Percentiles rank a stretch among this genome's conserved stretches.
Evolutionary conservation across 1,140 invertebrate species (phyloP).

Genomic region (Maniola jurtina): DNA sequence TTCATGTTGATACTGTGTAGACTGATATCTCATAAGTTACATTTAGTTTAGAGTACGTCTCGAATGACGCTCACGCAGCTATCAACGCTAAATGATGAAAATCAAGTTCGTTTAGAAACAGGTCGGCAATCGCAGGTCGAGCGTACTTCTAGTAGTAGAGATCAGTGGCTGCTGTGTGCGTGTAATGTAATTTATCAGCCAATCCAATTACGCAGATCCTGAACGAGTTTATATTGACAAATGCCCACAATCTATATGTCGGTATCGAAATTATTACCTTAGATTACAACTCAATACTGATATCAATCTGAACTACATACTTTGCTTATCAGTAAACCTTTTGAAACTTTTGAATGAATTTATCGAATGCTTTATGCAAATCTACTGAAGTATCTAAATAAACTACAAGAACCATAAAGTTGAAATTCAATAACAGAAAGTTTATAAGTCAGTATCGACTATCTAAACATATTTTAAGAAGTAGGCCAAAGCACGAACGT

Average conservation of each 20-base stretch:
- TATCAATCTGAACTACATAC: not conserved
- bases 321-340: no score
- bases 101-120: no score
- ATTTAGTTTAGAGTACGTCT: no score
- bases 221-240: conserved; percentile 10
- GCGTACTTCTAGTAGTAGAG: no score
- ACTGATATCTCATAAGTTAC: no score
- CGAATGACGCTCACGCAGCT: no score
- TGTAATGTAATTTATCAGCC: conserved; percentile 1
- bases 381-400: not conserved
- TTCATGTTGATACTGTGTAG: no score
- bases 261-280: conserved; percentile 1
- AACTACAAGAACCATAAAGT: no score
- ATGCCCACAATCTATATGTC: not conserved
- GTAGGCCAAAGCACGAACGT: not conserved
- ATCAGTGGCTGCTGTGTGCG: not conserved
- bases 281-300: not conserved
- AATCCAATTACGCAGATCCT: conserved; percentile 3
- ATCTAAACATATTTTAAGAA: not conserved
- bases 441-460: not conserved
- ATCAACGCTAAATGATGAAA: no score
- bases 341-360: not conserved
- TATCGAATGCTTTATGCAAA: not conserved
- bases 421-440: no score
- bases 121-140: no score